Percentiles rank a stretch among this genome's conserved stretches.
Evolutionary conservation across 2,888 invertebrate genomes (phyloP).

Genomic region (Drosophila mulleri): DNA sequence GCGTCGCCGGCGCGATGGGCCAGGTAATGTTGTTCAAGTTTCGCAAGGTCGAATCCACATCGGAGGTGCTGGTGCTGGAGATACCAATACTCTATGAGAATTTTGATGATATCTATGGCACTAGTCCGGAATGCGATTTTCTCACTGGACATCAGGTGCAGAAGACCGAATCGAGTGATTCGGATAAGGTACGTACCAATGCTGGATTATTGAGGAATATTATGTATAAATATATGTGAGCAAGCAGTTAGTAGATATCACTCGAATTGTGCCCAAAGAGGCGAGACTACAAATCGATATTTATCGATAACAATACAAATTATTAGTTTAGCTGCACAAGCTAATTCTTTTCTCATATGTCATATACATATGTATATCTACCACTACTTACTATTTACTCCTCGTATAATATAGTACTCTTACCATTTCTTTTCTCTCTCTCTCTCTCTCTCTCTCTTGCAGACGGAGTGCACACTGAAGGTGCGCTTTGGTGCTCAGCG

Average conservation of each 20-base stretch:
- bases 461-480: slow-evolving; percentile 87
- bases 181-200: slow-evolving; percentile 73
- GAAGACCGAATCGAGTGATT: slow-evolving; percentile 84
- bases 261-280: too few species aligned
- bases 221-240: neutral
- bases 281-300: neutral
- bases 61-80: slow-evolving; percentile 93
- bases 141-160: slow-evolving; percentile 86
- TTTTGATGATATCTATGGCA: slow-evolving; percentile 90
- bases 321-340: too few species aligned
- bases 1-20: slow-evolving; percentile 95
- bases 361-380: too few species aligned
- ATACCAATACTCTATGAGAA: slow-evolving; percentile 94
- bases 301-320: neutral
- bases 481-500: slow-evolving; percentile 92
- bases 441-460: neutral
- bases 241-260: neutral
- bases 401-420: too few species aligned
- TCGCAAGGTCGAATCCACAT: slow-evolving; percentile 94
- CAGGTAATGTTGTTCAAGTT: slow-evolving; percentile 98
- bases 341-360: too few species aligned
- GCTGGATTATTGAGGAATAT: too few species aligned
- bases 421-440: neutral
- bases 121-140: slow-evolving; percentile 93
- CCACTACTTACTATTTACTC: too few species aligned